Evolutionary conservation across 2,113 vertebrate species (phyloP).

Genomic region (Mustela nigripes): DNA sequence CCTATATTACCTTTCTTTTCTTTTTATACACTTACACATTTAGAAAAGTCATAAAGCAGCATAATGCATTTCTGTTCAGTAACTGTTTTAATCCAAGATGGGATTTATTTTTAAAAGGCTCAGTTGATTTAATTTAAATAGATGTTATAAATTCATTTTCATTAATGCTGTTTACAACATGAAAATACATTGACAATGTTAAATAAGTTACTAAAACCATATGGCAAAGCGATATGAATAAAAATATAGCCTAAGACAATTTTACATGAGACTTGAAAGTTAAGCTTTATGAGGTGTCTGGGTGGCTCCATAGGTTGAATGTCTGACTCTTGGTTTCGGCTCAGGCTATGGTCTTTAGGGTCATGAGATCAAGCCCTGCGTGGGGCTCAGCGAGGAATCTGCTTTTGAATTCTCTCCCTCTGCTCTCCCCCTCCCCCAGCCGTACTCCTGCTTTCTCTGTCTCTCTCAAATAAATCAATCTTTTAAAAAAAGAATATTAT

Average conservation of each 20-base stretch:
- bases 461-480: no score
- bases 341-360: background rate
- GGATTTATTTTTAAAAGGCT: slow-evolving; percentile 48
- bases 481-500: background rate
- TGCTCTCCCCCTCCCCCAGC: no score
- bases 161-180: slow-evolving; percentile 37
- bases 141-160: slow-evolving; percentile 27
- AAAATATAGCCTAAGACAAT: slow-evolving; percentile 29
- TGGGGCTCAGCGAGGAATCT: background rate
- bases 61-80: slow-evolving; percentile 17
- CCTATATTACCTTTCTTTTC: slow-evolving; percentile 25
- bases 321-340: background rate
- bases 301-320: background rate
- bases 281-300: background rate
- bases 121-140: slow-evolving; percentile 45
- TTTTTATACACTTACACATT: slow-evolving; percentile 21
- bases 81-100: slow-evolving; percentile 8
- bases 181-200: slow-evolving; percentile 21
- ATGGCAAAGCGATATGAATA: slow-evolving; percentile 43
- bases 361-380: background rate
- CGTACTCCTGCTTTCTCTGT: no score
- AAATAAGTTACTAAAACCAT: slow-evolving; percentile 30
- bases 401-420: no score
- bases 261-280: slow-evolving; percentile 19
- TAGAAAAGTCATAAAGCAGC: slow-evolving; percentile 11